Evolutionary conservation across 2,113 vertebrate genomes (phyloP).

Genomic region (Nansenia antarctica): DNA sequence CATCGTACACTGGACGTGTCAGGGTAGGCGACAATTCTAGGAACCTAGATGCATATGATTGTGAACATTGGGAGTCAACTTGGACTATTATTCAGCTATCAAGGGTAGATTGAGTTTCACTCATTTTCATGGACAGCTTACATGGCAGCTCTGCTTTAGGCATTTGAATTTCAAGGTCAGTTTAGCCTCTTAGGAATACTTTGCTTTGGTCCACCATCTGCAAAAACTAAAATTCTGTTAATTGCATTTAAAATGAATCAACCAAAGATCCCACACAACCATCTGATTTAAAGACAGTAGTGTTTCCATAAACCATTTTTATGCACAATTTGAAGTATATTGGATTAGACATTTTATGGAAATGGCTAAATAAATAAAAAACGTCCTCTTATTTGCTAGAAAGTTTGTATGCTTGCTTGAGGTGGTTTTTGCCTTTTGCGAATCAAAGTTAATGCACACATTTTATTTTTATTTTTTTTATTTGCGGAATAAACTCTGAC

Average conservation of each 20-base stretch:
- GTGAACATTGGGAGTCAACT: conserved; percentile 15
- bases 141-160: not conserved
- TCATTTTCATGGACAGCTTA: conserved; percentile 18
- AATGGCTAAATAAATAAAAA: not conserved
- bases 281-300: not conserved
- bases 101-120: conserved; percentile 39
- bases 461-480: too few species aligned
- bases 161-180: not conserved
- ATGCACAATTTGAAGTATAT: too few species aligned
- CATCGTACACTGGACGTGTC: conserved; percentile 45
- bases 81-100: conserved; percentile 34
- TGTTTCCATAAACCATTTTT: too few species aligned
- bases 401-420: not conserved
- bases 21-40: conserved; percentile 33
- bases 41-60: conserved; percentile 13
- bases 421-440: not conserved
- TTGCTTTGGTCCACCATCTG: not conserved
- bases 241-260: not conserved
- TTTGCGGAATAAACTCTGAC: too few species aligned
- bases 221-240: not conserved
- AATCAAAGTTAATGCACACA: too few species aligned
- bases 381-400: not conserved
- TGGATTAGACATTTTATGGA: too few species aligned
- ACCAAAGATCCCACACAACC: too few species aligned
- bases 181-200: not conserved